These are phyloP conservation scores for Drosophila leontia DNA, from an alignment of 1,140 invertebrate genomes.

Conservation along the genomic window DNA sequence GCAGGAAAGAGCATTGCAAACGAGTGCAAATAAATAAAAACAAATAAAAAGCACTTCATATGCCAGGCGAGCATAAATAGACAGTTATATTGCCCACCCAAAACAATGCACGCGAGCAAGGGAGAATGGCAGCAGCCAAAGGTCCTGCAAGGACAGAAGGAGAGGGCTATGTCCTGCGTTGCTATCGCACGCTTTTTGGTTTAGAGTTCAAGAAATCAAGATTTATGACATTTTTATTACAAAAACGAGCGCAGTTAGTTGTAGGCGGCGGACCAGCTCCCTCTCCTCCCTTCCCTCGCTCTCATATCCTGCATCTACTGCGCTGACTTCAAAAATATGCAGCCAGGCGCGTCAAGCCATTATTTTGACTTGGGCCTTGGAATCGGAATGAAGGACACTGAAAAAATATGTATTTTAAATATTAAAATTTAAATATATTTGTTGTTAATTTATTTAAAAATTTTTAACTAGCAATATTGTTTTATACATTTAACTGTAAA, in stretches of 20 bases:
- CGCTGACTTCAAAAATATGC: slow-evolving; percentile 79
- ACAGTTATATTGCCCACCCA: slow-evolving; percentile 74
- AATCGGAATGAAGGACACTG: slow-evolving; percentile 14
- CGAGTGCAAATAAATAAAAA: slow-evolving; percentile 78
- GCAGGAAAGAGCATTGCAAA: slow-evolving; percentile 10
- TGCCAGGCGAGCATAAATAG: slow-evolving; percentile 76
- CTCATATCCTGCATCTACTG: slow-evolving; percentile 27
- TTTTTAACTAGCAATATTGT: not conserved
- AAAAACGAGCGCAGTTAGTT: slow-evolving; percentile 76
- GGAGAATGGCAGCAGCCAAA: slow-evolving; percentile 1
- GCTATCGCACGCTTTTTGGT: slow-evolving; percentile 76
- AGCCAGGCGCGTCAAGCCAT: slow-evolving; percentile 73
- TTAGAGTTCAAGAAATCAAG: slow-evolving; percentile 81
- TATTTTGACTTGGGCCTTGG: slow-evolving; percentile 67
- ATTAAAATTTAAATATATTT: not conserved
- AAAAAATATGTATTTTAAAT: not conserved
- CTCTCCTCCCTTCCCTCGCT: not conserved
- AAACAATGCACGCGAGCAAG: slow-evolving; percentile 8
- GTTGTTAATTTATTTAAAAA: not conserved
- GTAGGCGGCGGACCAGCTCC: slow-evolving; percentile 56
- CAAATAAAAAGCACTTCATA: slow-evolving; percentile 80
- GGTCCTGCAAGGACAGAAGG: not conserved
- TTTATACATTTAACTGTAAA: not conserved
- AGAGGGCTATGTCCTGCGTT: slow-evolving; percentile 35
- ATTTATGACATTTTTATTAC: slow-evolving; percentile 84